Evolutionary conservation across 2,888 invertebrate genomes (phyloP).

Genomic region (Ceratothoa steindachneri): DNA sequence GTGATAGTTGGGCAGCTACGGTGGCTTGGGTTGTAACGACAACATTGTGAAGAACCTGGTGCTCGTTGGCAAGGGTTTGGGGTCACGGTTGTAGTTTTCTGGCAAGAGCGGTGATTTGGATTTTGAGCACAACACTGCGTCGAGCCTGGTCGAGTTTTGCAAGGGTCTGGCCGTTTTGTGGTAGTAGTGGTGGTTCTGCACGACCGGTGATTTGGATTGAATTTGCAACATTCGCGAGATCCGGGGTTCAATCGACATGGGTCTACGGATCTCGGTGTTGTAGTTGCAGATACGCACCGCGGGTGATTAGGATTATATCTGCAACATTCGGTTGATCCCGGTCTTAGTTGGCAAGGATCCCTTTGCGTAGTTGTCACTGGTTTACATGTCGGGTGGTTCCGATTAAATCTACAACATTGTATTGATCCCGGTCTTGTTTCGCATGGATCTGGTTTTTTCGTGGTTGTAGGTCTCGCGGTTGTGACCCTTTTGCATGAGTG

Average conservation of each 20-base stretch:
- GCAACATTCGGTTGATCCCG: background rate
- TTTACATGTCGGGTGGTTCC: slow-evolving; percentile 13
- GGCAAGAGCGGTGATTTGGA: slow-evolving; percentile 18
- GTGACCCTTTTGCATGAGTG: too few relatives aligned
- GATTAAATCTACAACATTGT: slow-evolving; percentile 19
- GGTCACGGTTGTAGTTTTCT: slow-evolving; percentile 24
- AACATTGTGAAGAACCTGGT: slow-evolving; percentile 23
- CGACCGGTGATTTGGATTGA: slow-evolving; percentile 18
- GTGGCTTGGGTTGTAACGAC: slow-evolving; percentile 20
- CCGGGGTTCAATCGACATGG: slow-evolving; percentile 19
- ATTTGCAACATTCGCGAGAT: slow-evolving; percentile 19
- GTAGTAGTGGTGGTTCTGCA: slow-evolving; percentile 9
- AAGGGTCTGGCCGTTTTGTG: slow-evolving; percentile 24
- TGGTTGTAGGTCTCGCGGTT: too few relatives aligned
- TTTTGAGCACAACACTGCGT: slow-evolving; percentile 23
- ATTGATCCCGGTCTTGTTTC: slow-evolving; percentile 4
- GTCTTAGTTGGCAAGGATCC: background rate
- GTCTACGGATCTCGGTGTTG: background rate
- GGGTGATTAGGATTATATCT: background rate
- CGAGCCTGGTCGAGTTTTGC: slow-evolving; percentile 23
- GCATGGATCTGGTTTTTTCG: too few relatives aligned
- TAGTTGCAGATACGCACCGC: slow-evolving; percentile 1
- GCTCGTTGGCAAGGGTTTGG: background rate
- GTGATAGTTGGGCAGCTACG: slow-evolving; percentile 15
- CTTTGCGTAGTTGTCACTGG: slow-evolving; percentile 8